Conservation (phyloP, 2,888 invertebrate genomes). For the Pollenia angustigena region DNA sequence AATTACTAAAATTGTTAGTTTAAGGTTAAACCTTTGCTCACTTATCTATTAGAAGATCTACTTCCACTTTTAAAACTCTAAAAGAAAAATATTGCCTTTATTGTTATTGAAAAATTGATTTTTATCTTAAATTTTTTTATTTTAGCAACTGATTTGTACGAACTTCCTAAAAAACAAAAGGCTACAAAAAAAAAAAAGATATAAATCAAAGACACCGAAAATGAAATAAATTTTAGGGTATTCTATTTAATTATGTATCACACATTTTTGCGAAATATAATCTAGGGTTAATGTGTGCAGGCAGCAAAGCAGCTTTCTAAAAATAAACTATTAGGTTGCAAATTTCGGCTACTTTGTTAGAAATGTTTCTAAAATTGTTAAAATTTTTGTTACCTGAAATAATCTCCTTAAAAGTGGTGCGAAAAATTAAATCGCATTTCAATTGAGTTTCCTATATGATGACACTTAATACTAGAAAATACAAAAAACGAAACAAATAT, state of each 20-base stretch:
- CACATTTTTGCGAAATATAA: constrained; percentile 18
- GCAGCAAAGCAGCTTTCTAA: background rate
- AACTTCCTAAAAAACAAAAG: background rate
- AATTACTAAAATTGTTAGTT: too few relatives aligned
- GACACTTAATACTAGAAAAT: constrained; percentile 18
- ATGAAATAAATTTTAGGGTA: constrained; percentile 4
- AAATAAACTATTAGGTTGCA: constrained; percentile 52
- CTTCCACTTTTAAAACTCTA: background rate
- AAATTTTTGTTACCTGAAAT: constrained; percentile 65
- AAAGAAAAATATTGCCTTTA: background rate
- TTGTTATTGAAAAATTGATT: background rate
- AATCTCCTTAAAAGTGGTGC: constrained; percentile 70
- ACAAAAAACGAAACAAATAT: constrained; percentile 37
- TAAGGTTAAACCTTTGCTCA: too few relatives aligned
- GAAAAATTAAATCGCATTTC: constrained; percentile 67
- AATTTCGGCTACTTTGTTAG: constrained; percentile 23
- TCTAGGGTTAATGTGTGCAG: background rate
- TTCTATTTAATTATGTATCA: background rate
- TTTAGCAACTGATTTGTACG: background rate
- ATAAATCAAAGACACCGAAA: constrained; percentile 29
- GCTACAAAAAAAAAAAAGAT: background rate
- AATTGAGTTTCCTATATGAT: constrained; percentile 46
- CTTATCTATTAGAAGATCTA: background rate
- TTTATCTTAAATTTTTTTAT: constrained; percentile 7
- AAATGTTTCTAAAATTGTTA: constrained; percentile 33